Evolutionary conservation across 2,113 vertebrate genomes (phyloP), one percentile per base, ranked within the genome.

Genomic region (Damaliscus lunatus): DNA sequence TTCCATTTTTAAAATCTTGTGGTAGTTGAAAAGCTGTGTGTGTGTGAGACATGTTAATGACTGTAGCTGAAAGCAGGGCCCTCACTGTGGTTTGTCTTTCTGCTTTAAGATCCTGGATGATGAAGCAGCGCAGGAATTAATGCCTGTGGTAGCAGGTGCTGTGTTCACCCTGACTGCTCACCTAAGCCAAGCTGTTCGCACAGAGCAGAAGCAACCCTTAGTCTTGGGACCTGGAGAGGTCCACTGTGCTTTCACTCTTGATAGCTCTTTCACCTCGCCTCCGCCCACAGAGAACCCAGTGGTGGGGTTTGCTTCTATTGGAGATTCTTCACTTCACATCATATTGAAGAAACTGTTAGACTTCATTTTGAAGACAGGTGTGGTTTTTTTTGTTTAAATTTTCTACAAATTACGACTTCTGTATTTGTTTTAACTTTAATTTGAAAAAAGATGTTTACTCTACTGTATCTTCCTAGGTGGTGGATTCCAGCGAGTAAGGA

Each of bases 91-190:
- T 48, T 77, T 96, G 19, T 90, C 74, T n/a, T 93, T 96, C 71
- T 95, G 0, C 64, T 31, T 57, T 33, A 91, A 99, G 99, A 99
- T 99, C 16, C 98, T 99, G n/a, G 99, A 99, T 78, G 99, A 99
- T 40, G 99, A 99, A 71, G 99, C 99, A 50, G 99, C 99, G 2
- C 99, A 99, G 55, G 99, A 99, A 92, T 94, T 99, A 97, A 99
- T 99, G 99, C 99, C 99, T 0, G 99, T 99, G 31, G 99, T 99
- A 16, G 99, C 99, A 0, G 99, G 99, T 13, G 99, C 99, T 0
- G 99, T 99, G 96, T 99, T 99, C 98, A 99, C 99, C 1, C 98
- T 99, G 95, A 99, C 99, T 0, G 99, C 99, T 67, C 99, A 99
- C 95, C 99, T 99, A 59, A 99, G 99, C 98, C 99, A 99, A 83